A percentile compares a stretch with the other conserved stretches of the same genome.
phyloP scores from a whole-genome alignment of 2,113 vertebrate genomes.

The Dendrocopos noguchii region DNA sequence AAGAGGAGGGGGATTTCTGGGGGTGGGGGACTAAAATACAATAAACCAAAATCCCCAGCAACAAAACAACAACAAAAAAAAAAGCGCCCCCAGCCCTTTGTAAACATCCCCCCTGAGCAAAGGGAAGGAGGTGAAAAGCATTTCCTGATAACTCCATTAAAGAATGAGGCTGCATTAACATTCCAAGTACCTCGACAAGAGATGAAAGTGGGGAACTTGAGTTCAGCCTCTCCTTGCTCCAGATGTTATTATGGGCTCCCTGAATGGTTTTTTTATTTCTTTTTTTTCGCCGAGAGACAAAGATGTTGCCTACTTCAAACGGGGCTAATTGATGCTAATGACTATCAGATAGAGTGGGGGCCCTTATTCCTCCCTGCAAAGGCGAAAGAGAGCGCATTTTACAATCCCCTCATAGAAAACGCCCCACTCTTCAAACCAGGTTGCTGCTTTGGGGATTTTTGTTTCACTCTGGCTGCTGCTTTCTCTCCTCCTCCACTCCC shows the following conservation, averaged over 20 bases:
- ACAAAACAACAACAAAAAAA: slow-evolving; percentile 36
- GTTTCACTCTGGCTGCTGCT: slow-evolving; percentile 22
- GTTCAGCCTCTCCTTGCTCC: slow-evolving; percentile 72
- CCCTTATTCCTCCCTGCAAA: slow-evolving; percentile 77
- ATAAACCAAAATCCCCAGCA: neutral
- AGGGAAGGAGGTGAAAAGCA: slow-evolving; percentile 72
- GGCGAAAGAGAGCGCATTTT: slow-evolving; percentile 75
- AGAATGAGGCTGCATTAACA: slow-evolving; percentile 75
- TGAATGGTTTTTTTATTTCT: slow-evolving; percentile 76
- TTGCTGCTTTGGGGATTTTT: slow-evolving; percentile 66
- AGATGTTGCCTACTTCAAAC: slow-evolving; percentile 86
- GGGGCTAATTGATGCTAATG: slow-evolving; percentile 93
- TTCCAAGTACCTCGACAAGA: slow-evolving; percentile 75
- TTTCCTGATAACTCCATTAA: slow-evolving; percentile 84
- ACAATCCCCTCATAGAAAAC: slow-evolving; percentile 79
- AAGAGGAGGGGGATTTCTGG: neutral
- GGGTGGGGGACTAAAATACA: neutral
- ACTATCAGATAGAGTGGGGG: slow-evolving; percentile 87
- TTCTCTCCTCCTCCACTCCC: neutral
- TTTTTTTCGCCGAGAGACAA: slow-evolving; percentile 78
- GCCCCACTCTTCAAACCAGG: slow-evolving; percentile 20
- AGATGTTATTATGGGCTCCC: slow-evolving; percentile 84
- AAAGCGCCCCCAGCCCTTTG: slow-evolving; percentile 37
- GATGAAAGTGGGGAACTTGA: slow-evolving; percentile 72
- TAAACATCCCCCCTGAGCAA: slow-evolving; percentile 64